Conservation (phyloP, 2,797 vertebrate genomes). For the Micropoecilia bifurca region DNA sequence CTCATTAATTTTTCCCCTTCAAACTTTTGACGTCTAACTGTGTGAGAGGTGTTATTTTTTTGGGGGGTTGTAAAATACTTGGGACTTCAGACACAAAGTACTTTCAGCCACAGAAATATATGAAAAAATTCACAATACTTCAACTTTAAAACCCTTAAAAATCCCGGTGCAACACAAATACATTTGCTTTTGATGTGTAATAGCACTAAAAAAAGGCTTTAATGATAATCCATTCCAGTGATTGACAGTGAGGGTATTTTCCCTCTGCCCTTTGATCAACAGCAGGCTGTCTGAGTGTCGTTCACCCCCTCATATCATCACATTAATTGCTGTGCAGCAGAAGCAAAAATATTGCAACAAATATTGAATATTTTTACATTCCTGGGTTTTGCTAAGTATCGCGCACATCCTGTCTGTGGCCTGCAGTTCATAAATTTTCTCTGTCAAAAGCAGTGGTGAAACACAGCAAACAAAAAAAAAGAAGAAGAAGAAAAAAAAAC, state of each 20-base stretch:
- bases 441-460: conserved; percentile 22
- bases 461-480: conserved; percentile 8
- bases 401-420: conserved; percentile 15
- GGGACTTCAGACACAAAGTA: not conserved
- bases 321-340: conserved; percentile 1
- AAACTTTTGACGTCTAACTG: not conserved
- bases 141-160: conserved; percentile 17
- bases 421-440: conserved; percentile 26
- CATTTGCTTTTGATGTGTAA: conserved; percentile 2
- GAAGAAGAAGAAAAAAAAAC: conserved; percentile 32
- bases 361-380: conserved; percentile 7
- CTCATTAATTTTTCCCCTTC: not conserved
- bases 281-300: conserved; percentile 20
- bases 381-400: not conserved
- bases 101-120: not conserved
- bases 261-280: conserved; percentile 35
- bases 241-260: conserved; percentile 24
- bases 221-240: conserved; percentile 15
- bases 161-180: conserved; percentile 1
- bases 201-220: conserved; percentile 2
- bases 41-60: not conserved
- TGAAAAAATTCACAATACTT: not conserved
- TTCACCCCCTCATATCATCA: conserved; percentile 5
- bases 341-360: not conserved
- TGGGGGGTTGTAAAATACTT: too few species aligned